Evolutionary conservation across 2,888 invertebrate genomes (phyloP).

Genomic region (Pharmacophagus antenor): DNA sequence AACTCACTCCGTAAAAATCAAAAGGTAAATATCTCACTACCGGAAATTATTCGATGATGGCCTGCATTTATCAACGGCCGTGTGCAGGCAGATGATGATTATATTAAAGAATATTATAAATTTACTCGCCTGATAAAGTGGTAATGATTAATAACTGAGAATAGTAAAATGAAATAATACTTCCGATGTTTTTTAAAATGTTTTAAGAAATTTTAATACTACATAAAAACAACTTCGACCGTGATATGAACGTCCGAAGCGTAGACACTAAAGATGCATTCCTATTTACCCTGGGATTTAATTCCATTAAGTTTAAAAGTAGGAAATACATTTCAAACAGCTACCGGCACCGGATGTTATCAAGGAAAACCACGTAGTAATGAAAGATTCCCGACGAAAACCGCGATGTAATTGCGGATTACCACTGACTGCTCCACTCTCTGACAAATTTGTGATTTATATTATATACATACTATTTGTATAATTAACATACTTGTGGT

Average conservation of each 20-base stretch:
- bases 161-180: no score
- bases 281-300: neutral
- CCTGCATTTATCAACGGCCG: no score
- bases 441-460: neutral
- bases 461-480: neutral
- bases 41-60: no score
- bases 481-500: neutral
- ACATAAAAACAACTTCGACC: neutral
- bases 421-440: neutral
- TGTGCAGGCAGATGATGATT: no score
- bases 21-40: no score
- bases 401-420: constrained; percentile 4
- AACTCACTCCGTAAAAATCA: no score
- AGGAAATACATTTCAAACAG: constrained; percentile 2
- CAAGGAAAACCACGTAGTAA: constrained; percentile 7
- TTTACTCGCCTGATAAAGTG: no score
- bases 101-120: no score
- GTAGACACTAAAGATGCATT: neutral
- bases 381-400: constrained; percentile 1
- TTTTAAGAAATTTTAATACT: neutral
- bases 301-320: neutral
- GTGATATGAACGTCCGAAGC: neutral
- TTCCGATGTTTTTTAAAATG: neutral
- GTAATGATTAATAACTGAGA: no score
- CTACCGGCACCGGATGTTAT: constrained; percentile 6